phyloP scores from a whole-genome alignment of 2,113 vertebrate genomes.

The Cynocephalus volans region DNA sequence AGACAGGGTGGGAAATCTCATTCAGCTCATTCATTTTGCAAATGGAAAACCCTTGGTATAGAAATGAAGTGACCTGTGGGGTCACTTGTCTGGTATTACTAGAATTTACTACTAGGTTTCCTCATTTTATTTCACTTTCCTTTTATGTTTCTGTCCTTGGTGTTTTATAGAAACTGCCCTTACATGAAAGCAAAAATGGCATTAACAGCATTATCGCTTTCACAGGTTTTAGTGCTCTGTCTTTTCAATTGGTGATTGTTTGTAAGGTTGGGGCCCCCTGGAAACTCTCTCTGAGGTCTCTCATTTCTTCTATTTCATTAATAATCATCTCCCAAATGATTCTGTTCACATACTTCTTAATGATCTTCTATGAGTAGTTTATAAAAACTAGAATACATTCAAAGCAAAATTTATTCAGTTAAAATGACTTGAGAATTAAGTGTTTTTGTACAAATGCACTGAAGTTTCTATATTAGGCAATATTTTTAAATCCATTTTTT shows the following conservation, averaged over 20 bases:
- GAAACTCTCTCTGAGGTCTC: not conserved
- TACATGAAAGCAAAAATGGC: not conserved
- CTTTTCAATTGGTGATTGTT: not conserved
- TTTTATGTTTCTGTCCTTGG: not conserved
- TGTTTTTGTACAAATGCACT: not conserved
- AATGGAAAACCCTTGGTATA: not conserved
- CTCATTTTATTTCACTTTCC: not conserved
- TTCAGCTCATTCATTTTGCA: not conserved
- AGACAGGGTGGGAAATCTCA: not conserved
- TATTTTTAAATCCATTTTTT: conserved; percentile 39
- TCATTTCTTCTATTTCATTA: not conserved
- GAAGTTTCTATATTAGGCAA: conserved; percentile 10
- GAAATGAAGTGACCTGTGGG: not conserved
- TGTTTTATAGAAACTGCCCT: conserved; percentile 4
- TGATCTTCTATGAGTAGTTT: not conserved
- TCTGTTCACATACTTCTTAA: not conserved
- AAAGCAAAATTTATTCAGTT: conserved; percentile 17
- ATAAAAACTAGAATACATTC: conserved; percentile 54
- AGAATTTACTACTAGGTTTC: not conserved
- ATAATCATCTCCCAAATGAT: not conserved
- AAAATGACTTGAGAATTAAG: conserved; percentile 20
- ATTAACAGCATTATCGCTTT: not conserved
- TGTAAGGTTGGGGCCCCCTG: not conserved
- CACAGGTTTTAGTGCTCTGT: not conserved
- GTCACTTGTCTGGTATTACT: no score